Conservation (phyloP, 2,113 vertebrate species). For the Spilogale gracilis region DNA sequence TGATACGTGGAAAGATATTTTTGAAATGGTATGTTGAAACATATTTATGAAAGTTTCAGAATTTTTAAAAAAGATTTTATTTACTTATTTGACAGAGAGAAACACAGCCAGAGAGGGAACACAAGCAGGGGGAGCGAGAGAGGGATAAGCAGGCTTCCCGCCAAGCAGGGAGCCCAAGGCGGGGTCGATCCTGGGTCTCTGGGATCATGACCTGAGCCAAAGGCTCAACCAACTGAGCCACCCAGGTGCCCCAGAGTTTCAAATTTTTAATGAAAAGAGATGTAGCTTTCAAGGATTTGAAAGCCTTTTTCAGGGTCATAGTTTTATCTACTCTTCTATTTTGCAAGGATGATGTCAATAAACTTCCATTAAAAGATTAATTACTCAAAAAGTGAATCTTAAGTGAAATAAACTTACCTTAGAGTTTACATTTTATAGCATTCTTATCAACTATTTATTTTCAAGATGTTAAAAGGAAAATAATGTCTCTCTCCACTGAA, state of each 20-base stretch:
- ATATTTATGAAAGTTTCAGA: neutral
- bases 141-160: too few relatives aligned
- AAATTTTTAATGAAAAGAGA: neutral
- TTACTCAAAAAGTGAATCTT: neutral
- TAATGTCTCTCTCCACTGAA: neutral
- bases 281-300: neutral
- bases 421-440: neutral
- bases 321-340: neutral
- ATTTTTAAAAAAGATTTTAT: too few relatives aligned
- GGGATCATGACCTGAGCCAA: too few relatives aligned
- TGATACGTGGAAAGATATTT: slow-evolving; percentile 61
- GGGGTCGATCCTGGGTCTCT: too few relatives aligned
- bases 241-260: neutral
- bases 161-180: too few relatives aligned
- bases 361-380: slow-evolving; percentile 16
- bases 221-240: too few relatives aligned
- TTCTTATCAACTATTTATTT: neutral
- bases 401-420: neutral
- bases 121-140: too few relatives aligned
- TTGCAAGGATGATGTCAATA: neutral
- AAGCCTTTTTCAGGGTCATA: neutral
- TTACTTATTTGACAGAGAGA: too few relatives aligned
- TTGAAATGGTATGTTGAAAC: slow-evolving; percentile 53
- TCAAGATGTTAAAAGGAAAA: neutral
- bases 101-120: too few relatives aligned